phyloP scores from a whole-genome alignment of 2,888 invertebrate species.

The Cheilosia scutellata region DNA sequence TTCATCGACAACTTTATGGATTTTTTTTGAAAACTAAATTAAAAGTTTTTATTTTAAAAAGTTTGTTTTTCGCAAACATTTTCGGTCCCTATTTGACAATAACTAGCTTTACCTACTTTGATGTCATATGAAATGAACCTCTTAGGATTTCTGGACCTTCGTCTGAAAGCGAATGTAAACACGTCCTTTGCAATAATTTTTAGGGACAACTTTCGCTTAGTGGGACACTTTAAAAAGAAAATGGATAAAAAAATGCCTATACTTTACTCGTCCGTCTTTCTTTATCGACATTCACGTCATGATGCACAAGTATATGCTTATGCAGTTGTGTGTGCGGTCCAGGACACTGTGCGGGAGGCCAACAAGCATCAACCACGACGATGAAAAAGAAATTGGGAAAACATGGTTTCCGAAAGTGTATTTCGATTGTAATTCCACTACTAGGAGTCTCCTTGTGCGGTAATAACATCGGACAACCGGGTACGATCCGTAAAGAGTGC shows the following conservation, averaged over 20 bases:
- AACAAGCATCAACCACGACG: conserved; percentile 1
- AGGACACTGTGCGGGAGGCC: conserved; percentile 28
- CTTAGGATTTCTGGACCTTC: neutral
- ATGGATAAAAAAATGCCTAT: conserved; percentile 36
- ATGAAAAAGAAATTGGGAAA: conserved; percentile 6
- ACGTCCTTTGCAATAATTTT: conserved; percentile 22
- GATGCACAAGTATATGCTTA: conserved; percentile 49
- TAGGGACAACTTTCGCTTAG: conserved; percentile 54
- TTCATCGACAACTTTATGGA: neutral
- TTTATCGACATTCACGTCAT: conserved; percentile 62
- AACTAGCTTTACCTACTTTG: conserved; percentile 42
- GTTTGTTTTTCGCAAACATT: conserved; percentile 42
- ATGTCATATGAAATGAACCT: conserved; percentile 21
- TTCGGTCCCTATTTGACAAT: conserved; percentile 38
- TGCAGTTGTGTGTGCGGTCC: conserved; percentile 31
- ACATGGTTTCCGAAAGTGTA: conserved; percentile 63
- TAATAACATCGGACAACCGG: conserved; percentile 70
- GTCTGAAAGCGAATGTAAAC: conserved; percentile 42
- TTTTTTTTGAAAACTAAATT: conserved; percentile 38
- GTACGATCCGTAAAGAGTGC: conserved; percentile 52
- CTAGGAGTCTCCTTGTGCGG: conserved; percentile 66
- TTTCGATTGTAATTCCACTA: conserved; percentile 72
- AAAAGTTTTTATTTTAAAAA: conserved; percentile 47
- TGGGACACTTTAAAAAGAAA: conserved; percentile 27
- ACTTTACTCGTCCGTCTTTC: conserved; percentile 20